Conservation (phyloP, 2,888 invertebrate genomes). For the Lycia hirtaria region DNA sequence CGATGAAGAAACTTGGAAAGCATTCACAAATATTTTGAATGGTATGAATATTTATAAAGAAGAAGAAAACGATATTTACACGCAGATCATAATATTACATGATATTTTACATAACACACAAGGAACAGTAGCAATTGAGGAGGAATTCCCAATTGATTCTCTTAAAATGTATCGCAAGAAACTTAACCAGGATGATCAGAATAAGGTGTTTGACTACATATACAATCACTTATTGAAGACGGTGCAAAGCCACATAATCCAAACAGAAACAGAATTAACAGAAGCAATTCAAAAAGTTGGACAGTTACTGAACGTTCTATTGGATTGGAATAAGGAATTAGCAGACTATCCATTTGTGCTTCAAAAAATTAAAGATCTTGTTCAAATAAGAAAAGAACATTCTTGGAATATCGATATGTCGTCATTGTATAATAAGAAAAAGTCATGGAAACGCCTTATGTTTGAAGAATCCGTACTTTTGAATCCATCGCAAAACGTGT, state of each 20-base stretch:
- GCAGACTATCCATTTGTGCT: slow-evolving; percentile 54
- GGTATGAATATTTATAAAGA: slow-evolving; percentile 55
- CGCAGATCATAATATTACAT: slow-evolving; percentile 56
- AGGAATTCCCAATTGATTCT: slow-evolving; percentile 53
- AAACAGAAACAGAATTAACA: slow-evolving; percentile 45
- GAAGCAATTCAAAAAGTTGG: slow-evolving; percentile 40
- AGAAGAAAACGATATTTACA: slow-evolving; percentile 47
- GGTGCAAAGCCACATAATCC: slow-evolving; percentile 43
- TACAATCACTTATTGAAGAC: slow-evolving; percentile 45
- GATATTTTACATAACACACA: slow-evolving; percentile 50
- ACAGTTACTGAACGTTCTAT: slow-evolving; percentile 50
- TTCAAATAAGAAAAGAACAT: slow-evolving; percentile 53
- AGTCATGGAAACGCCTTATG: slow-evolving; percentile 63
- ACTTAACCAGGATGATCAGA: slow-evolving; percentile 51
- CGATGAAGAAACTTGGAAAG: slow-evolving; percentile 59
- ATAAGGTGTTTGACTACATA: slow-evolving; percentile 61
- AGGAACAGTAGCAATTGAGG: slow-evolving; percentile 54
- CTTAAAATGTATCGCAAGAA: slow-evolving; percentile 48
- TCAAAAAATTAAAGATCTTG: slow-evolving; percentile 55
- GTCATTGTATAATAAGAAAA: slow-evolving; percentile 62
- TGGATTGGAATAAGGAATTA: slow-evolving; percentile 61
- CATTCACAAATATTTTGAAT: slow-evolving; percentile 58
- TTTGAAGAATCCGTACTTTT: slow-evolving; percentile 66
- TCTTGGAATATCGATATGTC: slow-evolving; percentile 52
- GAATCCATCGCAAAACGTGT: slow-evolving; percentile 54